These are phyloP conservation scores for Progne subis DNA, from an alignment of 2,113 vertebrate genomes.

Conservation along the genomic window DNA sequence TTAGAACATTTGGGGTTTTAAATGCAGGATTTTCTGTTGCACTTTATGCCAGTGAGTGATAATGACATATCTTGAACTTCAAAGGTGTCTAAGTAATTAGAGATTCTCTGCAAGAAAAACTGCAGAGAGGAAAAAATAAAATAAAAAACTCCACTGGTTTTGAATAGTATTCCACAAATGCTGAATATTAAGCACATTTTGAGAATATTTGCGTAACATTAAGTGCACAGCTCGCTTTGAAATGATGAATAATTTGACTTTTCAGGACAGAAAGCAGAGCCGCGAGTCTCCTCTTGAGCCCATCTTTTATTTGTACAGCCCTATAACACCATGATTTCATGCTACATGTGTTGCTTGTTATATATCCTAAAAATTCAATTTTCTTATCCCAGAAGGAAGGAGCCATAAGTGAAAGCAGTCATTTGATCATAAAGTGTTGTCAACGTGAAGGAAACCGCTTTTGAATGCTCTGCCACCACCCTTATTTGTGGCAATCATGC, in stretches of 20 bases:
- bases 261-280: not conserved
- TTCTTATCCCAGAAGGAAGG: constrained; percentile 49
- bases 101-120: constrained; percentile 28
- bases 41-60: constrained; percentile 29
- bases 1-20: not conserved
- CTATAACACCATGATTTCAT: constrained; percentile 16
- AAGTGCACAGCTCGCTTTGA: not conserved
- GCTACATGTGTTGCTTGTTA: constrained; percentile 6
- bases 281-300: not conserved
- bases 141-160: not conserved
- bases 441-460: not conserved
- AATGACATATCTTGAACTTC: constrained; percentile 56
- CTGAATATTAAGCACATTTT: not conserved
- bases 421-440: constrained; percentile 44
- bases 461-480: not conserved
- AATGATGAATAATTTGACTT: not conserved
- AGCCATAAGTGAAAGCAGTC: not conserved
- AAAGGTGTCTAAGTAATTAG: constrained; percentile 52
- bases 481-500: constrained; percentile 21
- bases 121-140: not conserved
- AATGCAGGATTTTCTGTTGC: not conserved
- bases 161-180: not conserved
- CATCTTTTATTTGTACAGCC: not conserved
- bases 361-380: constrained; percentile 58
- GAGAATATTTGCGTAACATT: not conserved